A percentile compares a stretch with the other conserved stretches of the same genome.
Evolutionary conservation across 2,888 invertebrate genomes (phyloP).

Genomic region (Philereme vetulata): DNA sequence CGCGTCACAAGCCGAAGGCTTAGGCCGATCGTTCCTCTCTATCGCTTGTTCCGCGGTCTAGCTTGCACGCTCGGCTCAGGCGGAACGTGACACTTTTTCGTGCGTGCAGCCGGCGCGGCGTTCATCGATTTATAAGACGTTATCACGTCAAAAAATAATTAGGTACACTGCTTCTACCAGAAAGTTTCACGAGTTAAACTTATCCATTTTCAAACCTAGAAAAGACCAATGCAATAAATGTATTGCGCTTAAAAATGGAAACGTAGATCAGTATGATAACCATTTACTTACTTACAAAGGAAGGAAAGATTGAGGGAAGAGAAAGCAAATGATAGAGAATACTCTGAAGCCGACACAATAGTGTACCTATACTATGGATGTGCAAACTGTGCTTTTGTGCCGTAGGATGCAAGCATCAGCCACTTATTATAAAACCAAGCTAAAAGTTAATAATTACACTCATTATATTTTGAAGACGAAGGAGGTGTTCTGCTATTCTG

Average conservation of each 20-base stretch:
- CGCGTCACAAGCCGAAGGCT: too few species aligned
- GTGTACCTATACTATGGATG: constrained; percentile 26
- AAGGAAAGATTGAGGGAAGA: too few species aligned
- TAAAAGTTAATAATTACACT: constrained; percentile 43
- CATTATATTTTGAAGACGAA: constrained; percentile 28
- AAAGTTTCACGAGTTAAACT: constrained; percentile 29
- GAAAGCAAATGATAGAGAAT: constrained; percentile 1
- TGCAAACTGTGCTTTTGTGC: constrained; percentile 27
- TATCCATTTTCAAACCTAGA: constrained; percentile 37
- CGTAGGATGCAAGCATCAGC: constrained; percentile 26
- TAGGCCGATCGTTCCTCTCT: too few species aligned
- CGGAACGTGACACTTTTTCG: too few species aligned
- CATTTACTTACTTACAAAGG: too few species aligned
- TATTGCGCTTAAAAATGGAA: too few species aligned
- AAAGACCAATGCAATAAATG: too few species aligned
- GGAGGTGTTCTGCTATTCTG: constrained; percentile 23
- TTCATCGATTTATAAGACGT: too few species aligned
- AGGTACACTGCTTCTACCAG: constrained; percentile 24
- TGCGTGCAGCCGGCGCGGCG: too few species aligned
- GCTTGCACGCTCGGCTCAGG: too few species aligned
- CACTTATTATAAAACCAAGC: constrained; percentile 14
- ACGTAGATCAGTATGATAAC: constrained; percentile 30
- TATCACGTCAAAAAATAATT: too few species aligned
- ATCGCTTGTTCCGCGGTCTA: too few species aligned
- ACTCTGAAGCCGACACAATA: constrained; percentile 3